Percentiles rank a stretch among this genome's conserved stretches.
phyloP scores from a whole-genome alignment of 2,113 vertebrate species.

The Balaenoptera acutorostrata region DNA sequence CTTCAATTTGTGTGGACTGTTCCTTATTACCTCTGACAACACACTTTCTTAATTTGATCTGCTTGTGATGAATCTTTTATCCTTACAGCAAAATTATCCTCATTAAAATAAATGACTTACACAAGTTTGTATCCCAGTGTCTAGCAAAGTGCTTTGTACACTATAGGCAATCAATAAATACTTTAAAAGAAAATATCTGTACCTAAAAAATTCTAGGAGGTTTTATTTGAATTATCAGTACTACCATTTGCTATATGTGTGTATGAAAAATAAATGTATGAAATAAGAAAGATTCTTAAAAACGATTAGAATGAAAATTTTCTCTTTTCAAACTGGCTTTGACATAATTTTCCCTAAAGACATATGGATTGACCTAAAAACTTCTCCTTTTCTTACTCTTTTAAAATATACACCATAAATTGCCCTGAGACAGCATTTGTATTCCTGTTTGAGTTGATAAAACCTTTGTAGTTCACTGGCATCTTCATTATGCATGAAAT shows the following conservation, averaged over 20 bases:
- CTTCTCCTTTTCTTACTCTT: background rate
- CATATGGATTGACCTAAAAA: slow-evolving; percentile 25
- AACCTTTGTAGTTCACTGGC: slow-evolving; percentile 62
- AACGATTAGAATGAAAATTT: background rate
- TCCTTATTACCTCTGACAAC: background rate
- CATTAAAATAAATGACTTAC: background rate
- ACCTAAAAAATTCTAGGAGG: background rate
- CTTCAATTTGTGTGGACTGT: background rate
- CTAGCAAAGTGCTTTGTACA: background rate
- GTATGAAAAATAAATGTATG: background rate
- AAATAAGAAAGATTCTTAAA: background rate
- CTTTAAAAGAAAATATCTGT: background rate
- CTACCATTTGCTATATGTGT: background rate
- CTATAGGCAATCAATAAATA: background rate
- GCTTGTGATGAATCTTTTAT: background rate
- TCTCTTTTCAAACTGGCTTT: background rate
- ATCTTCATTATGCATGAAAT: slow-evolving; percentile 68
- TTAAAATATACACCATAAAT: slow-evolving; percentile 35
- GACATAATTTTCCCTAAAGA: slow-evolving; percentile 24
- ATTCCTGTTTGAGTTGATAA: slow-evolving; percentile 61
- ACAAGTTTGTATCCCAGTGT: background rate
- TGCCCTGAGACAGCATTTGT: slow-evolving; percentile 47
- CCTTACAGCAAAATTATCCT: background rate
- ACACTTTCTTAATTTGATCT: background rate
- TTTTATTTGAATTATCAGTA: slow-evolving; percentile 18